Base-by-base conservation (phyloP, 2,113 vertebrate genomes). In the Crotalus viridis region DNA sequence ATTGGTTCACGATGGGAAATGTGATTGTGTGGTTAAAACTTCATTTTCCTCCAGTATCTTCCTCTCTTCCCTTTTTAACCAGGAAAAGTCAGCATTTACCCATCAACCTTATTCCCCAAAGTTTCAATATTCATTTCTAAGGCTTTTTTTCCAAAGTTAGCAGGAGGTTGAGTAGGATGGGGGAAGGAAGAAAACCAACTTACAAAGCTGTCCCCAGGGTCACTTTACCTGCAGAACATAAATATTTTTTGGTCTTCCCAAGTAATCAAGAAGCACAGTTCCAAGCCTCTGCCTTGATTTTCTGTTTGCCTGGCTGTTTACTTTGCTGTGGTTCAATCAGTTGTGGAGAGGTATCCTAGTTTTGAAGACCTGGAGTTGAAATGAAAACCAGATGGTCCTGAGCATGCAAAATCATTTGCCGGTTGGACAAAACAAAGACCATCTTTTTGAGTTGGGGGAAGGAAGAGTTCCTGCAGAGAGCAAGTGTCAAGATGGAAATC, bases 221-320 rank as follows among this genome's bases (percentile, higher is more conserved):
- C 19, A 4, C 8, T 61, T 69, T 46, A 89, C 87, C 91, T 81
- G 33, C 39, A 21, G 54, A 46, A 4, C 33, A 56, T 33, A 12
- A 52, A 55, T 51, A 46, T 48, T 28, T 39, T 92, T 92, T 92
- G 19, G 51, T 48, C 48, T 88, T 24, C 54, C 59, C 86, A 21
- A 81, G 87, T 92, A 81, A 92, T 92, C 81, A 88, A 92, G 33
- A 33, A 24, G 51, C 86, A 88, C 48, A 51, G 52, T 74, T 69
- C n/a, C 91, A 88, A 12, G 51, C 59, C 59, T 88, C 17, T 21
- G 13, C 59, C 39, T 92, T 88, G 88, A 92, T 88, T 92, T 54
- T 74, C 13, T 17, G 2, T 59, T 87, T 15, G 22, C 22, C 52
- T 51, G 33, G 9, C 33, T 92, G 86, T 88, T 88, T 88, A 87